These are phyloP conservation scores for Monarcha castaneiventris DNA, from an alignment of 2,113 vertebrate species.

Conservation along the genomic window DNA sequence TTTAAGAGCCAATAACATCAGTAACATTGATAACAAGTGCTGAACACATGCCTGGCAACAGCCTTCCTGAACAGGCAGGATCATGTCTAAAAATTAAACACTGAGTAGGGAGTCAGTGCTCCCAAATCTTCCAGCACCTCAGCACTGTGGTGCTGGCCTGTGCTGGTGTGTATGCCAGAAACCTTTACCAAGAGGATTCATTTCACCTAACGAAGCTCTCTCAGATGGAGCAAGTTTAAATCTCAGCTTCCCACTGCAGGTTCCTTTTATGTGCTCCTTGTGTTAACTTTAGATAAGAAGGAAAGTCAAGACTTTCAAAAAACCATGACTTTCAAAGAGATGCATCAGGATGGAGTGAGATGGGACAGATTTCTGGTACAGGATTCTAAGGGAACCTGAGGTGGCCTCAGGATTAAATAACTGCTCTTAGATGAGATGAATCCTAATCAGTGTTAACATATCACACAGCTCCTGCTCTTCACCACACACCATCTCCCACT, in stretches of 20 bases:
- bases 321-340: background rate
- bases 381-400: background rate
- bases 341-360: background rate
- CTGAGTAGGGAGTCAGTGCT: background rate
- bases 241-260: background rate
- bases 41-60: background rate
- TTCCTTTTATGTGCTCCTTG: background rate
- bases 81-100: background rate
- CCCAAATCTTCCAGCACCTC: background rate
- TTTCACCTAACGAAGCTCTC: background rate
- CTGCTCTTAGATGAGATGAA: background rate
- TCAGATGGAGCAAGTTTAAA: background rate
- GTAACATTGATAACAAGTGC: background rate
- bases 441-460: background rate
- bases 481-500: background rate
- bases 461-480: background rate
- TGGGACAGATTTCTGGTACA: background rate
- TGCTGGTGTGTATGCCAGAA: background rate
- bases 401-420: background rate
- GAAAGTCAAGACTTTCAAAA: background rate
- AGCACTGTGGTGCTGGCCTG: background rate
- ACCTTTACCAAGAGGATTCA: background rate
- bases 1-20: background rate
- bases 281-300: background rate
- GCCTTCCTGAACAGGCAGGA: background rate